phyloP scores from a whole-genome alignment of 2,888 invertebrate species.

The Eupithecia insigniata region DNA sequence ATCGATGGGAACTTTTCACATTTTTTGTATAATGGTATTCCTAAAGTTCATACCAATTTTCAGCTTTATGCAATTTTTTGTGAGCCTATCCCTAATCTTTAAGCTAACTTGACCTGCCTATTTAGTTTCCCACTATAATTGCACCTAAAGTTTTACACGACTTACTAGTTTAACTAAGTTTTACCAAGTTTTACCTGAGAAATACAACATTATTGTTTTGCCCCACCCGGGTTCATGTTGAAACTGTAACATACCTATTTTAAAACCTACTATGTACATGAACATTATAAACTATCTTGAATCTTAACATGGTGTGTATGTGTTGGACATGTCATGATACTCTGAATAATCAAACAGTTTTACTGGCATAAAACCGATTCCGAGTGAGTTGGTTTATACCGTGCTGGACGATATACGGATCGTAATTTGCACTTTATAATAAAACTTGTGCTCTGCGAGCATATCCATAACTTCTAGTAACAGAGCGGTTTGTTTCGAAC shows the following conservation, averaged over 20 bases:
- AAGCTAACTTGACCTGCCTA: not conserved
- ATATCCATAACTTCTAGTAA: constrained; percentile 6
- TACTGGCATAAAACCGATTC: not conserved
- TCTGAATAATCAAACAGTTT: not conserved
- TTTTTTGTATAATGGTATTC: too few relatives aligned
- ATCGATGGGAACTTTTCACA: too few relatives aligned
- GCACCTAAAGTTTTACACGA: not conserved
- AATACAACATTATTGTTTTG: too few relatives aligned
- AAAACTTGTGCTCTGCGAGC: not conserved
- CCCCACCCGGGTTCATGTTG: too few relatives aligned
- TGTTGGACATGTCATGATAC: not conserved
- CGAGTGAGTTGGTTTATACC: too few relatives aligned
- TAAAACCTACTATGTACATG: too few relatives aligned
- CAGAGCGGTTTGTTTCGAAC: not conserved
- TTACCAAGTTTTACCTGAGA: too few relatives aligned
- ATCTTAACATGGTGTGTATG: not conserved
- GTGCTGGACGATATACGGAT: not conserved
- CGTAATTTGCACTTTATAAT: constrained; percentile 1
- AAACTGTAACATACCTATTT: too few relatives aligned
- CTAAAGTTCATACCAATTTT: not conserved
- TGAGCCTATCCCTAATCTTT: not conserved
- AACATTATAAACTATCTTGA: too few relatives aligned
- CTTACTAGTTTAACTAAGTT: too few relatives aligned
- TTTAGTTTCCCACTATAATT: not conserved
- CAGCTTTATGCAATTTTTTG: not conserved